Evolutionary conservation across 1,140 invertebrate genomes (phyloP), one percentile per base, ranked within the genome.

Genomic region (Penaeus indicus): DNA sequence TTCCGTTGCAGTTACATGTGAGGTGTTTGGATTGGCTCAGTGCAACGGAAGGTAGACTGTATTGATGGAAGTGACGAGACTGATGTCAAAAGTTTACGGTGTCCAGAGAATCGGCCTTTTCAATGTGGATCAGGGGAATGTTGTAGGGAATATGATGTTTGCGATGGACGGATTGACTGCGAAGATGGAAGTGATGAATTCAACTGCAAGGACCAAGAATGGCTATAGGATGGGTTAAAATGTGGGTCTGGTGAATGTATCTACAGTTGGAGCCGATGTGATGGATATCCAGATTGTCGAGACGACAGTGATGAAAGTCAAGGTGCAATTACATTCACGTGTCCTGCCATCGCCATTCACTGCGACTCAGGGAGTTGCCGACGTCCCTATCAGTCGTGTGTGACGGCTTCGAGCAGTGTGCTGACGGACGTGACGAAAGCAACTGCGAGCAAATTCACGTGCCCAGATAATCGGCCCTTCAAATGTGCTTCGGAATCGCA

Each of bases 111-210:
- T 5, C 25, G 38, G 4, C 38, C 25, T n/a, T 75, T 75, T 38
- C 18, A 25, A 18, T 75, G 69, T n/a, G 25, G 18, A 5, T 75
- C 69, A 75, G 69, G 69, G 25, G n/a, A 75, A 27, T 75, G 69
- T 18, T 75, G 25, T 27, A 1, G n/a, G 5, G 25, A 5, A 32
- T 38, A 38, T n/a, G 25, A 38, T 27, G 11, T 13, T 75, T 5
- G 7, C 0, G 25, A 75, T 7, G 38, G 47, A 47, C 47, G 16
- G 5, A n/a, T 75, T 18, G 69, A 75, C 38, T 75, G 69, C 38
- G 32, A 27, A 75, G 69, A 75, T 75, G 69, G 69, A 5, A 75
- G 69, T 75, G 69, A 75, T 75, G 69, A 75, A 75, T 32, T 32
- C 0, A 38, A 38, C 25, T 75, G 69, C 11, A 27, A 75, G 22